Evolutionary conservation across 2,888 invertebrate species (phyloP), one percentile per base, ranked within the genome.

Genomic region (Xylota segnis): DNA sequence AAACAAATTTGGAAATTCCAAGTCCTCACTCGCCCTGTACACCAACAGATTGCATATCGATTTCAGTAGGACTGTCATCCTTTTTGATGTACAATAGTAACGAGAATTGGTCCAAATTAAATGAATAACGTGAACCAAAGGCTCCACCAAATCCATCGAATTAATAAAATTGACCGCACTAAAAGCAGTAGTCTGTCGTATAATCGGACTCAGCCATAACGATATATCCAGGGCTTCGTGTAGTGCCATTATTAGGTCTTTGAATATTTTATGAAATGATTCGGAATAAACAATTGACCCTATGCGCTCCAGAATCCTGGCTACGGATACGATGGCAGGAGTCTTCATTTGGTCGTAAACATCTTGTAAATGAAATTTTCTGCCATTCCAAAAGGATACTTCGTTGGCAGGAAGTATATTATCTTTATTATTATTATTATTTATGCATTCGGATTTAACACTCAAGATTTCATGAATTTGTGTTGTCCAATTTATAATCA

Each of bases 201-300:
- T 92, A 83, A 98, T 90, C 0, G 98, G 97, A 90, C 95, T 96
- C 90, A 98, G 93, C 92, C 97, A 96, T 5, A 97, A 93, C 79
- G 95, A 95, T 79, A 98, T 96, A 90, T 98, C 97, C 87, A 96
- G 95, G 4, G 97, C 95, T 93, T 98, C 98, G 14, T 96, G 94
- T 86, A 98, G 94, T 27, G 96, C 96, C 94, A 92, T 87, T 90
- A 94, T 90, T 10, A 98, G 95, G 90, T 96, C 96, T 87, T 96
- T 95, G 88, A 97, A 96, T 90, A 97, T 94, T 32, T 94, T 94
- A 90, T 96, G 95, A 91, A 97, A 97, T 81, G 96, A 94, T 59
- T 94, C 93, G 86, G 95, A 94, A 91, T 98, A 98, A 4, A 96
- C 96, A 76, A 68, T 77, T 88, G 98, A 98, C 45, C 95, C 94